Percentiles rank a stretch among this genome's conserved stretches.
These are phyloP conservation scores for Cheilosia impressa DNA, from an alignment of 2,888 invertebrate species.

Conservation along the genomic window DNA sequence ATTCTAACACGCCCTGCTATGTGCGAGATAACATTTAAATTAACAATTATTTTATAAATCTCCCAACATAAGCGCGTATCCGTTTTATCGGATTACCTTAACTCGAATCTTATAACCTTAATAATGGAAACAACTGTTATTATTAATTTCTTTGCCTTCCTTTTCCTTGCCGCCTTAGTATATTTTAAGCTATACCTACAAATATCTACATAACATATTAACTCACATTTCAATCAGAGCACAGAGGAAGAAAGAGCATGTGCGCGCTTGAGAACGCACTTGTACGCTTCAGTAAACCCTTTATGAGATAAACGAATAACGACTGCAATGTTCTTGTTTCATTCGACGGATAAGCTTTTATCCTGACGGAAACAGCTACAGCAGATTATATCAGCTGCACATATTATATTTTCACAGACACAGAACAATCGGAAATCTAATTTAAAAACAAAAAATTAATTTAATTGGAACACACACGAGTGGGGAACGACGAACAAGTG, in stretches of 20 bases:
- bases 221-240: constrained; percentile 18
- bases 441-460: constrained; percentile 18
- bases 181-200: constrained; percentile 13
- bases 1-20: background rate
- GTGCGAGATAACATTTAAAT: constrained; percentile 28
- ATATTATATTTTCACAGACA: background rate
- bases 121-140: constrained; percentile 53
- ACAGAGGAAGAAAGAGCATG: background rate
- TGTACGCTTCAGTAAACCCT: constrained; percentile 36
- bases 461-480: constrained; percentile 2
- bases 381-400: constrained; percentile 34
- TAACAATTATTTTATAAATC: constrained; percentile 39
- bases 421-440: constrained; percentile 39
- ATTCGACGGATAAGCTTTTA: constrained; percentile 32
- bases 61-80: constrained; percentile 5
- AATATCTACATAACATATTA: background rate
- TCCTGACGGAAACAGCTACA: constrained; percentile 35
- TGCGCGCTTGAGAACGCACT: constrained; percentile 44
- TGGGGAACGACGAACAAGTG: background rate
- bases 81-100: constrained; percentile 39
- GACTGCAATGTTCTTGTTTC: constrained; percentile 39
- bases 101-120: constrained; percentile 46
- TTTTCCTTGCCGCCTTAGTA: background rate
- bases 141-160: constrained; percentile 37
- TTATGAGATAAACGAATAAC: constrained; percentile 45